A percentile compares a stretch with the other conserved stretches of the same genome.
These are phyloP conservation scores for roundworm (Caenorhabditis elegans) DNA, from an alignment of 1,140 invertebrate species.

Conservation along the genomic window DNA sequence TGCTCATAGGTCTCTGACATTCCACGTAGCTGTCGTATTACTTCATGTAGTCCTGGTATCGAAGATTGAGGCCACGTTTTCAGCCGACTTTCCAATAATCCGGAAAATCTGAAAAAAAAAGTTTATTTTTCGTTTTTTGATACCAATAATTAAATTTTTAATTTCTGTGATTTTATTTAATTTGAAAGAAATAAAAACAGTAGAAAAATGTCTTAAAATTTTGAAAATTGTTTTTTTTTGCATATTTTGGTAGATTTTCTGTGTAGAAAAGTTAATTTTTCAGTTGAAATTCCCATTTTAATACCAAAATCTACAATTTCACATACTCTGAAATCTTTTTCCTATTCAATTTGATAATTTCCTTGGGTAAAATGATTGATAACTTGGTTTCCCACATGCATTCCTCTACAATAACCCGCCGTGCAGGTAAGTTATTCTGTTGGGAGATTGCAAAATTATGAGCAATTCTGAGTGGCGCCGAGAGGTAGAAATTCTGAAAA, in stretches of 20 bases:
- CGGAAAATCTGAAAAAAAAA: background rate
- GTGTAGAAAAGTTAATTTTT: too few species aligned
- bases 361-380: conserved; percentile 24
- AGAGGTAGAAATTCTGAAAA: conserved; percentile 33
- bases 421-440: conserved; percentile 21
- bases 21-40: conserved; percentile 18
- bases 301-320: too few species aligned
- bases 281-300: too few species aligned
- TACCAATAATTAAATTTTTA: too few species aligned
- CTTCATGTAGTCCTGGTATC: background rate
- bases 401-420: conserved; percentile 35
- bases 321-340: conserved; percentile 31
- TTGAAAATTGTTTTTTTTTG: too few species aligned
- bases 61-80: conserved; percentile 17
- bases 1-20: conserved; percentile 38
- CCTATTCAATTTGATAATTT: conserved; percentile 31
- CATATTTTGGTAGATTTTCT: too few species aligned
- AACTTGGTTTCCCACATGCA: conserved; percentile 39
- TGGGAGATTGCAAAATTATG: conserved; percentile 42
- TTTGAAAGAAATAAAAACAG: too few species aligned
- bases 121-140: background rate
- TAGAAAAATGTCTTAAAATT: too few species aligned
- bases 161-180: too few species aligned
- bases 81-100: conserved; percentile 14
- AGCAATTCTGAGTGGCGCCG: background rate